Evolutionary conservation across 2,888 invertebrate species (phyloP).

Genomic region (Adelognathus sp.): DNA sequence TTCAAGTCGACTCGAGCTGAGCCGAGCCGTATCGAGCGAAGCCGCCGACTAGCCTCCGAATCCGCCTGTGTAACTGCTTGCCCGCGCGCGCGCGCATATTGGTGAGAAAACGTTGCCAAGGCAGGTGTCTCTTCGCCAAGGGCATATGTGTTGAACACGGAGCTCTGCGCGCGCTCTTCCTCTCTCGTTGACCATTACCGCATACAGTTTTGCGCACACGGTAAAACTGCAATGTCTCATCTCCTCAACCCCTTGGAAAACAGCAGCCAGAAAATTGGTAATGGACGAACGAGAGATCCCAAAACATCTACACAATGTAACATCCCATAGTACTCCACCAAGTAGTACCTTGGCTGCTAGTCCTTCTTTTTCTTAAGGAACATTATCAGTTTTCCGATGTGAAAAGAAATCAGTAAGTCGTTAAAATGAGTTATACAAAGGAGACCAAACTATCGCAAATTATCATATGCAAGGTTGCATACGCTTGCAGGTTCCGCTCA

Average conservation of each 20-base stretch:
- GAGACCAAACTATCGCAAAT: no score
- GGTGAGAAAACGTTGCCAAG: slow-evolving; percentile 18
- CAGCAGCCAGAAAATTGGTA: neutral
- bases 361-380: no score
- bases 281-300: neutral
- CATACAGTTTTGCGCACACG: slow-evolving; percentile 12
- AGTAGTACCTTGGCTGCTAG: no score
- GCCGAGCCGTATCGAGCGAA: slow-evolving; percentile 59
- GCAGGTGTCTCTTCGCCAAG: slow-evolving; percentile 34
- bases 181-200: slow-evolving; percentile 20
- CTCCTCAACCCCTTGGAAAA: neutral
- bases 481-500: no score
- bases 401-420: no score
- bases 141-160: slow-evolving; percentile 23
- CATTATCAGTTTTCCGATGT: no score
- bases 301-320: neutral
- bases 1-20: slow-evolving; percentile 33
- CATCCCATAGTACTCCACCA: no score
- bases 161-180: neutral
- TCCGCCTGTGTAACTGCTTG: neutral
- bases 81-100: slow-evolving; percentile 12
- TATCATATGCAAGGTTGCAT: no score
- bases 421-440: no score
- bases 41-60: slow-evolving; percentile 48
- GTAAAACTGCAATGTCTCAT: neutral